Evolutionary conservation across 2,797 vertebrate genomes (phyloP).

Genomic region (Amblyopsis hoosieri): DNA sequence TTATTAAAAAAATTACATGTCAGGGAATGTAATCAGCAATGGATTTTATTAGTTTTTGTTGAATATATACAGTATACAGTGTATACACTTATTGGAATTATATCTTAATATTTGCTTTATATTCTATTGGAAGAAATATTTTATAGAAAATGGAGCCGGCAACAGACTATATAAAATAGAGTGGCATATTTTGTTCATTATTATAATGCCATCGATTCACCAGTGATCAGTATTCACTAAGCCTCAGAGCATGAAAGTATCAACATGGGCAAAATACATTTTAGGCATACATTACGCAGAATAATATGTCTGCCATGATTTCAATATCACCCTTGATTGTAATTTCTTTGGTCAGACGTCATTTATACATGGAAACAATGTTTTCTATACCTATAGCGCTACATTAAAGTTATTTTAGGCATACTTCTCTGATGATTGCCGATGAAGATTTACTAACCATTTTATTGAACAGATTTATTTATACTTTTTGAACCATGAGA

Average conservation of each 20-base stretch:
- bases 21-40: conserved; percentile 22
- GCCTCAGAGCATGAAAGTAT: conserved; percentile 46
- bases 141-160: neutral
- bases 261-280: neutral
- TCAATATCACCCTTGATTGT: conserved; percentile 67
- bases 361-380: conserved; percentile 45
- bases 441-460: conserved; percentile 48
- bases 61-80: neutral
- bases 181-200: no score
- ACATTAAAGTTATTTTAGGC: conserved; percentile 49
- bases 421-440: conserved; percentile 54
- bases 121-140: neutral
- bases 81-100: conserved; percentile 3
- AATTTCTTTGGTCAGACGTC: conserved; percentile 57
- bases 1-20: conserved; percentile 18
- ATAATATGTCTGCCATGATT: conserved; percentile 40
- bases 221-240: conserved; percentile 42
- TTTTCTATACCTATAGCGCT: conserved; percentile 73
- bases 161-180: neutral
- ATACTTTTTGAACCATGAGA: conserved; percentile 70
- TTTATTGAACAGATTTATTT: conserved; percentile 72
- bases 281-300: conserved; percentile 34
- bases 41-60: neutral
- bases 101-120: neutral
- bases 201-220: conserved; percentile 8